Evolutionary conservation across 1,140 invertebrate genomes (phyloP).

Genomic region (Andrena cerasifolii): DNA sequence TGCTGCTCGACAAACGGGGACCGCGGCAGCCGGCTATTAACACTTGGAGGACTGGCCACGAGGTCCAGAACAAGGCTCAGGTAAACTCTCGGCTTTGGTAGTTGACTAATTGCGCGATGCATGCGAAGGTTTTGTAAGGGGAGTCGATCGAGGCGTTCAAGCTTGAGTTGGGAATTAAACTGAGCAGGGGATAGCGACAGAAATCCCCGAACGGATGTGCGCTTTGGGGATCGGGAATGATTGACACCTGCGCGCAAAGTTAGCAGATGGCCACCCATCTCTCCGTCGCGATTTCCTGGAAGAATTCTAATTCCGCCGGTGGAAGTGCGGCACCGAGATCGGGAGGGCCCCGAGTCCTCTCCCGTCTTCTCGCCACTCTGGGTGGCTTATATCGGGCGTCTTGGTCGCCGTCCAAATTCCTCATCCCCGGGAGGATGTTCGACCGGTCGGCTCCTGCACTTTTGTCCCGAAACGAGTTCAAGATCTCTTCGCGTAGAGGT

Average conservation of each 20-base stretch:
- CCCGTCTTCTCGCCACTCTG: conserved; percentile 23
- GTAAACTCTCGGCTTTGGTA: conserved; percentile 76
- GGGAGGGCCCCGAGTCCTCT: conserved; percentile 16
- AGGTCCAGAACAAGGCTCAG: conserved; percentile 88
- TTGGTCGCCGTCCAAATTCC: conserved; percentile 61
- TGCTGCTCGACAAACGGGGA: conserved; percentile 87
- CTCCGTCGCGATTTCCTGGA: conserved; percentile 17
- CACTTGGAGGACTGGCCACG: conserved; percentile 85
- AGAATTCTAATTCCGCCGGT: conserved; percentile 17
- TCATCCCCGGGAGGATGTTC: conserved; percentile 41
- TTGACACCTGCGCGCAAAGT: too few relatives aligned
- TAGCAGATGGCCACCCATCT: too few relatives aligned
- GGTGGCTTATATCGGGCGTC: conserved; percentile 44
- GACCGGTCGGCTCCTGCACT: conserved; percentile 46
- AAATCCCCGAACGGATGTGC: too few relatives aligned
- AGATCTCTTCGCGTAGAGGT: conserved; percentile 52
- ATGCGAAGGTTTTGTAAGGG: too few relatives aligned
- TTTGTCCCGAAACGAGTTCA: conserved; percentile 58
- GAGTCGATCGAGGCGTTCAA: too few relatives aligned
- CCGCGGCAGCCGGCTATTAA: conserved; percentile 82
- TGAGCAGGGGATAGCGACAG: too few relatives aligned
- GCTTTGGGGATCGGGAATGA: too few relatives aligned
- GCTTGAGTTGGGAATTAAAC: too few relatives aligned
- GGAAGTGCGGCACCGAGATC: neutral
- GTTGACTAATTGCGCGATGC: too few relatives aligned